A percentile compares a stretch with the other conserved stretches of the same genome.
These are phyloP conservation scores for Sturnus vulgaris DNA, from an alignment of 2,113 vertebrate species.

Conservation along the genomic window DNA sequence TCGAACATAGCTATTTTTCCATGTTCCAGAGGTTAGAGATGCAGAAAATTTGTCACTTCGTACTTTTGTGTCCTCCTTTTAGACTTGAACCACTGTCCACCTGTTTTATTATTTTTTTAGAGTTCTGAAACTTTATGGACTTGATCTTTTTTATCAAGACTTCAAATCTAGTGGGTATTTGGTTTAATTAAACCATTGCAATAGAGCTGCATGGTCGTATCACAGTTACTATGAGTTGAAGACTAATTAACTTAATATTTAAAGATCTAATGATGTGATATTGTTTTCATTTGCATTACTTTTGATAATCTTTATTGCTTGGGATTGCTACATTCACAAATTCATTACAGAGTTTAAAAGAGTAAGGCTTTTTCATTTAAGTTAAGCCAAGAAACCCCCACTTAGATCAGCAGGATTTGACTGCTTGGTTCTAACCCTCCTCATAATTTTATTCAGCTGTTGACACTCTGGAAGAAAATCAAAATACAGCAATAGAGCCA, in stretches of 20 bases:
- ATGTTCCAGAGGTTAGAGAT: not conserved
- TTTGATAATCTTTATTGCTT: conserved; percentile 25
- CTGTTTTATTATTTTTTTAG: not conserved
- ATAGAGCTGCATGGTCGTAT: not conserved
- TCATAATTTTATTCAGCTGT: not conserved
- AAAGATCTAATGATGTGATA: conserved; percentile 43
- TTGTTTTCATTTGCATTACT: conserved; percentile 20
- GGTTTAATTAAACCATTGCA: conserved; percentile 32
- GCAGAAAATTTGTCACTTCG: not conserved
- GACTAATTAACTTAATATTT: conserved; percentile 54
- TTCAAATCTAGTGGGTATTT: conserved; percentile 32
- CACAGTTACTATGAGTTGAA: not conserved
- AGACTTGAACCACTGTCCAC: not conserved
- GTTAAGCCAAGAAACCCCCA: not conserved
- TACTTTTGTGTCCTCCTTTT: not conserved
- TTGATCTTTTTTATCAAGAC: not conserved
- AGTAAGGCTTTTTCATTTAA: not conserved
- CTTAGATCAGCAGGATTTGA: not conserved
- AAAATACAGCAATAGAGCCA: not conserved
- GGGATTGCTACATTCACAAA: not conserved
- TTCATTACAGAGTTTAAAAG: not conserved
- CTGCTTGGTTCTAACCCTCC: not conserved
- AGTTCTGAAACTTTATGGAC: not conserved
- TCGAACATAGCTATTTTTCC: not conserved
- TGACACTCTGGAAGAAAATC: not conserved